Base-by-base conservation (phyloP, 2,888 invertebrate species). In the Ephialtes manifestator region DNA sequence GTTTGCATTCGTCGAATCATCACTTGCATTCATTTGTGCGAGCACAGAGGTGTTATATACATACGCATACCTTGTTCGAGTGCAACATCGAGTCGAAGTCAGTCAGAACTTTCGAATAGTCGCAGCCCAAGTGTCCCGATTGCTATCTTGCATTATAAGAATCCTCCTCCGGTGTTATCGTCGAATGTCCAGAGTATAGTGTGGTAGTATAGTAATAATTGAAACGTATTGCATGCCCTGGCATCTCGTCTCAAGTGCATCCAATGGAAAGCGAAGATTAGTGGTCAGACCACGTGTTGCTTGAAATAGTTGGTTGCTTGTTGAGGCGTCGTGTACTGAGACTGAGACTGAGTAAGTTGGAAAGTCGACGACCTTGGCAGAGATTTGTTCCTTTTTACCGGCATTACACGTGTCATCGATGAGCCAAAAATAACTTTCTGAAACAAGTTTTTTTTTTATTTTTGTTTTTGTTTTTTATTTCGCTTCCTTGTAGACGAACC, bases 361-460 rank as follows among this genome's bases (percentile, higher is more conserved):
- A 92, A 92, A 91, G 91, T 91, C 91, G 91, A 87, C 90, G 89
- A 92, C 90, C 92, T 92, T 91, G 90, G 87, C 91, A 89, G 89
- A 90, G 86, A 91, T 92, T 89, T 87, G 78, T 72, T 87, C 80
- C 18, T 53, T 51, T 24, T 11, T 43, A 8, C 11, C 51, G 51
- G 51, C 51, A 43, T 10, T 43, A 13, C 43, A 46, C 60, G 15
- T 60, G 60, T 15, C 58, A 58, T 58, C 58, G 24, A 28, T 0
- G 4, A 20, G 58, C 24, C 13, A 24, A 11, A 20, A 28, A 58
- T 20, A 58, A 58, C 18, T 28, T 2, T 58, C 58, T 58, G 28
- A 8, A 28, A 5, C 10, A 5, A 20, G 20, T 18, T 55, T 24
- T 55, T 55, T 11, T 11, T 2, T 55, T 24, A 3, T 24, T 11